A percentile compares a stretch with the other conserved stretches of the same genome.
Conservation (phyloP, 2,888 invertebrate species). For the Margaritifera margaritifera region DNA sequence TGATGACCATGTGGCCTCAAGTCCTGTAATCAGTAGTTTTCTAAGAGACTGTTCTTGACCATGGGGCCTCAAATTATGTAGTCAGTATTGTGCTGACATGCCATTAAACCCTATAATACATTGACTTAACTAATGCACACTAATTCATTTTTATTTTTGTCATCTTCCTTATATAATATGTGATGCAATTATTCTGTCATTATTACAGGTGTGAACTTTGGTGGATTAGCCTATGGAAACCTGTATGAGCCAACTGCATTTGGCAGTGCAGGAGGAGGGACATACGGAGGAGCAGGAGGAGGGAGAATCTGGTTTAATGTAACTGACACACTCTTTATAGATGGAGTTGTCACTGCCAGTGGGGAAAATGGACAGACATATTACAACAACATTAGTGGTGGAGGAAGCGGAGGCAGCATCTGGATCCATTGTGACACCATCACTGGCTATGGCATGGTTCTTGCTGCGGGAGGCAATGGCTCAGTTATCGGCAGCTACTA, state of each 20-base stretch:
- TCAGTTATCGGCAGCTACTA: constrained; percentile 14
- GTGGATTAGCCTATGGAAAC: constrained; percentile 53
- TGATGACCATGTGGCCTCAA: too few species aligned
- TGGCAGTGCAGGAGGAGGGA: constrained; percentile 58
- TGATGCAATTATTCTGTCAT: neutral
- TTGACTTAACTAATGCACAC: too few species aligned
- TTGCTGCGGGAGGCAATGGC: constrained; percentile 45
- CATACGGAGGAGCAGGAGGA: constrained; percentile 54
- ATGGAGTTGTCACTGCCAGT: constrained; percentile 52
- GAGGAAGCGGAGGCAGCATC: constrained; percentile 61
- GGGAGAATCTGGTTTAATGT: constrained; percentile 59
- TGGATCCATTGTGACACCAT: constrained; percentile 50
- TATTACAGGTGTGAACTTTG: constrained; percentile 24
- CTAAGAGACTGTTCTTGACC: too few species aligned
- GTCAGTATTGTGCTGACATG: too few species aligned
- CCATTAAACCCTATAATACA: too few species aligned
- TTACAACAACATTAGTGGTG: constrained; percentile 38
- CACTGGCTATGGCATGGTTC: constrained; percentile 48
- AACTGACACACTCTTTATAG: constrained; percentile 53
- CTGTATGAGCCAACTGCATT: constrained; percentile 54
- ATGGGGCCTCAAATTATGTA: too few species aligned
- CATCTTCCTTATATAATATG: too few species aligned
- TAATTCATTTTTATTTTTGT: neutral
- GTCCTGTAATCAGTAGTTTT: too few species aligned
- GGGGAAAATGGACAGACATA: constrained; percentile 38